phyloP scores from a whole-genome alignment of 1,140 invertebrate genomes.

The Drosophila yakuba region DNA sequence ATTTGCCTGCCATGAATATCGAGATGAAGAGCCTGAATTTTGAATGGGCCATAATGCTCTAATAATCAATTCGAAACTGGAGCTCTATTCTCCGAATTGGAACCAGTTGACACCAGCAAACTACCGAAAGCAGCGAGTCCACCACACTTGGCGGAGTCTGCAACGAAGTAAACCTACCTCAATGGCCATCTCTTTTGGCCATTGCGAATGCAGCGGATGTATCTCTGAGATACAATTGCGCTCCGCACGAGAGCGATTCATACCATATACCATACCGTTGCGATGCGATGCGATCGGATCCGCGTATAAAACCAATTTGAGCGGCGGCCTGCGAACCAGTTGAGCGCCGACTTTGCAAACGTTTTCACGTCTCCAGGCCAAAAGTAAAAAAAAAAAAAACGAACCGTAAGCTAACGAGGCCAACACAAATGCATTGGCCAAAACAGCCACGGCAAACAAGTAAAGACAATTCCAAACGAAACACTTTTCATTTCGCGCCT shows the following conservation, averaged over 20 bases:
- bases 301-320: constrained; percentile 80
- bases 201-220: constrained; percentile 44
- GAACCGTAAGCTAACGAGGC: constrained; percentile 43
- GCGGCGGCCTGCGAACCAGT: constrained; percentile 69
- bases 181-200: constrained; percentile 48
- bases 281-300: constrained; percentile 11
- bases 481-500: constrained; percentile 56
- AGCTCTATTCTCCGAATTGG: constrained; percentile 9
- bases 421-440: constrained; percentile 72
- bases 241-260: constrained; percentile 30
- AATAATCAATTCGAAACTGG: constrained; percentile 9
- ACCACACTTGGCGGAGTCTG: constrained; percentile 34
- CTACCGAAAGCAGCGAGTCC: constrained; percentile 5
- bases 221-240: constrained; percentile 29
- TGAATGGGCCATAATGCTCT: constrained; percentile 16
- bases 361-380: constrained; percentile 57
- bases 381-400: background rate
- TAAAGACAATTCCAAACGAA: constrained; percentile 27
- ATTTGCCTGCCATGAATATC: constrained; percentile 44
- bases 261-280: background rate
- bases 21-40: constrained; percentile 20
- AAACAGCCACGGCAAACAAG: constrained; percentile 40
- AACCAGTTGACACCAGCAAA: constrained; percentile 60
- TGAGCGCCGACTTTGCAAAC: constrained; percentile 78
- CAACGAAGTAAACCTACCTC: constrained; percentile 62